Conservation (phyloP, 2,113 vertebrate genomes). For the Clarias batrachus region DNA sequence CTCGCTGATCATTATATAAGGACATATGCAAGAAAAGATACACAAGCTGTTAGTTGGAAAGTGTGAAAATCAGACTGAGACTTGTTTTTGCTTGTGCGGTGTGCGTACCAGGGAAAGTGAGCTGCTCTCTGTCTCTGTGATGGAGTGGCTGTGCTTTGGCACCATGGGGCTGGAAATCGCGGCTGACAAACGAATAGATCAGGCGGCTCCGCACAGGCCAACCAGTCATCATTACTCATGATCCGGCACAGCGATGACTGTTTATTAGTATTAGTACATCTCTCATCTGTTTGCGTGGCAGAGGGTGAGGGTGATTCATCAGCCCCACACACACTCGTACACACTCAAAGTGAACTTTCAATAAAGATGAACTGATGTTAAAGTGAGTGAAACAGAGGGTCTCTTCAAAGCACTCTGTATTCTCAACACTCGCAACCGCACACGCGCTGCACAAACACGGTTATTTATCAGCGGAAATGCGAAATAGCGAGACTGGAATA, state of each 20-base stretch:
- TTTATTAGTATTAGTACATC: constrained; percentile 56
- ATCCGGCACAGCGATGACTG: constrained; percentile 51
- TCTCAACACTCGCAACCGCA: constrained; percentile 42
- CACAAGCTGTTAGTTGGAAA: background rate
- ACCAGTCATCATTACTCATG: constrained; percentile 65
- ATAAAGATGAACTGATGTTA: constrained; percentile 54
- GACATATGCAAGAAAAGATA: background rate
- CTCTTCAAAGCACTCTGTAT: constrained; percentile 61
- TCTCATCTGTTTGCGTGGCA: constrained; percentile 50
- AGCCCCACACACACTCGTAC: constrained; percentile 23
- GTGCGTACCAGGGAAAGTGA: background rate
- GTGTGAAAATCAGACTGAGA: background rate
- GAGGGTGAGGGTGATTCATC: constrained; percentile 50
- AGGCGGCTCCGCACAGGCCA: constrained; percentile 37
- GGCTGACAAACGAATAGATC: constrained; percentile 48
- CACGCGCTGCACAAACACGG: constrained; percentile 20
- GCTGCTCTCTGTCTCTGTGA: constrained; percentile 39
- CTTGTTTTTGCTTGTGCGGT: background rate
- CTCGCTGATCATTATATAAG: no score
- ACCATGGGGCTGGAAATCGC: constrained; percentile 35
- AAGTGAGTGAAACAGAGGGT: constrained; percentile 52
- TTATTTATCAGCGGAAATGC: constrained; percentile 52
- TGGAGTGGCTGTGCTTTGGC: constrained; percentile 43
- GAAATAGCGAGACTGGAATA: constrained; percentile 37
- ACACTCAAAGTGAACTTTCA: constrained; percentile 50